Percentiles rank a stretch among this genome's conserved stretches.
phyloP scores from a whole-genome alignment of 1,140 invertebrate genomes.

The Atopsyche davidsoni region DNA sequence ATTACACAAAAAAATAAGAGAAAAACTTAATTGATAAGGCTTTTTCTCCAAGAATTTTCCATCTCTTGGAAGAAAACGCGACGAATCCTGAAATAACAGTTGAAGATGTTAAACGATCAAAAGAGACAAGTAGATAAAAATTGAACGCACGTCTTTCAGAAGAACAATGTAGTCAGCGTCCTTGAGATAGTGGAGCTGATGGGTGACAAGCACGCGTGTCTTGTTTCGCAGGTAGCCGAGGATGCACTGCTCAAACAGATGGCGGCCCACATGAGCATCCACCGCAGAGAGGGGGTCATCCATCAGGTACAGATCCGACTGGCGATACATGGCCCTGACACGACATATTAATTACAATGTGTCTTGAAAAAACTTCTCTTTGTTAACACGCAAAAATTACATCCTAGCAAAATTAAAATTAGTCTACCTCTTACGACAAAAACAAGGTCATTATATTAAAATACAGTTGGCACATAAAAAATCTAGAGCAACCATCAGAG shows the following conservation, averaged over 20 bases:
- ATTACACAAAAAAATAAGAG: no score
- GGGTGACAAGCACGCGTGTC: constrained; percentile 65
- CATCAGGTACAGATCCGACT: constrained; percentile 69
- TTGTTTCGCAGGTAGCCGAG: constrained; percentile 49
- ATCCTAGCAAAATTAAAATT: no score
- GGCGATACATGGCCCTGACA: constrained; percentile 53
- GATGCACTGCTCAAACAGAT: constrained; percentile 59
- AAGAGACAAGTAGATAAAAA: constrained; percentile 3
- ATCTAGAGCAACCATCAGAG: no score
- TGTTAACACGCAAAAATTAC: no score
- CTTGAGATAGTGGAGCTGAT: constrained; percentile 68
- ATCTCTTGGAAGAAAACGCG: no score
- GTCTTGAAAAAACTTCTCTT: no score
- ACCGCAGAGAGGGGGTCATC: constrained; percentile 75
- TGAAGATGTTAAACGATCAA: not conserved
- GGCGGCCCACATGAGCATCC: constrained; percentile 59
- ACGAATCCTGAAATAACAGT: not conserved
- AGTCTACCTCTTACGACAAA: no score
- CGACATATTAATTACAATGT: no score
- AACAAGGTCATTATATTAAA: no score
- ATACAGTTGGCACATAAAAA: no score
- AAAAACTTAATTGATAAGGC: no score
- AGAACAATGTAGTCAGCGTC: constrained; percentile 56
- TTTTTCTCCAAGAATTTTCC: no score
- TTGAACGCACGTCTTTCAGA: constrained; percentile 54